Percentiles rank a stretch among this genome's conserved stretches.
Conservation (phyloP, 2,888 invertebrate species). For the Metalampra italica region DNA sequence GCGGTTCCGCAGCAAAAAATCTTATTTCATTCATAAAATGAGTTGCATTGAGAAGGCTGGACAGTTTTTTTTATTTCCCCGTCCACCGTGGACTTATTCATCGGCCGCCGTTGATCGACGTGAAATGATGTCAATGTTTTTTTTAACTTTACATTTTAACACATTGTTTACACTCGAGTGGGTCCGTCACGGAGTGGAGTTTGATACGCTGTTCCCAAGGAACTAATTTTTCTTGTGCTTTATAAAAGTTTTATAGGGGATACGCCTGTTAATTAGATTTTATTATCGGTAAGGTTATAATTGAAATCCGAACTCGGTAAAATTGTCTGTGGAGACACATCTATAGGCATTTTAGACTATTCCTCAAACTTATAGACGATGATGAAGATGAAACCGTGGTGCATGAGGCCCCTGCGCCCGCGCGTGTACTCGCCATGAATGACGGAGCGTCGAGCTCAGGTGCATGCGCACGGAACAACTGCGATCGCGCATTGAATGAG, state of each 20-base stretch:
- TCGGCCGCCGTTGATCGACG: slow-evolving; percentile 59
- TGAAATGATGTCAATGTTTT: slow-evolving; percentile 69
- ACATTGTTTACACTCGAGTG: slow-evolving; percentile 68
- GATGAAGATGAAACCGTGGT: no score
- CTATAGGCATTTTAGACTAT: no score
- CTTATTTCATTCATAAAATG: slow-evolving; percentile 78
- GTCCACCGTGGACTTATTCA: slow-evolving; percentile 32
- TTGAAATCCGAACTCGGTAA: no score
- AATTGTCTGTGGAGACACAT: no score
- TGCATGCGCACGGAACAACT: no score
- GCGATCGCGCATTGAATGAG: no score
- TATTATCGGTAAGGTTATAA: background rate
- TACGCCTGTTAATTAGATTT: slow-evolving; percentile 3
- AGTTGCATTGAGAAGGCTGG: slow-evolving; percentile 64
- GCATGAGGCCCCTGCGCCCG: no score
- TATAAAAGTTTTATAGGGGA: background rate
- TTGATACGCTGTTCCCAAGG: slow-evolving; percentile 39
- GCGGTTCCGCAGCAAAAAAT: slow-evolving; percentile 65
- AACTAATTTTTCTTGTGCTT: background rate
- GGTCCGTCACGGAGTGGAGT: slow-evolving; percentile 50
- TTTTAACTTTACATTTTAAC: slow-evolving; percentile 49
- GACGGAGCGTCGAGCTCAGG: no score
- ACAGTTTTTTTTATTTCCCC: slow-evolving; percentile 36
- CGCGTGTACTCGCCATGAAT: no score
- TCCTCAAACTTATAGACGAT: no score